phyloP scores from a whole-genome alignment of 1,140 invertebrate species.

The Drosophila bocki region DNA sequence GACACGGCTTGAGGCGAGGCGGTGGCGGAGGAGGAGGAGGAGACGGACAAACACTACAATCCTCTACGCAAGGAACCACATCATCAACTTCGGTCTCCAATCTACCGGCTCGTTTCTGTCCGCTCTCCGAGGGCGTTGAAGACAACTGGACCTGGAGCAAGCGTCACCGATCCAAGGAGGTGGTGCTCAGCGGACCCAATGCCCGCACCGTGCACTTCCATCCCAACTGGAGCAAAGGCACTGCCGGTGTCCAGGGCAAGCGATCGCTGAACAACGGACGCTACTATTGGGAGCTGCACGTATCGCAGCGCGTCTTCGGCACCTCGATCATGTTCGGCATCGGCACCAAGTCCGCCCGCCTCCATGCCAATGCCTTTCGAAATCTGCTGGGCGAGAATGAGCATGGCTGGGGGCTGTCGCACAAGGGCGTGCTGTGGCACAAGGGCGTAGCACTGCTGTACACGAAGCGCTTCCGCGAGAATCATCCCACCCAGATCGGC shows the following conservation, averaged over 20 bases:
- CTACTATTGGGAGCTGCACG: conserved; percentile 90
- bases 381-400: conserved; percentile 90
- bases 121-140: conserved; percentile 85
- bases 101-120: conserved; percentile 30
- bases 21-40: neutral
- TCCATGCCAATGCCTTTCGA: conserved; percentile 89
- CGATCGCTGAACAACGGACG: conserved; percentile 88
- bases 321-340: conserved; percentile 93
- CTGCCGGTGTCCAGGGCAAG: conserved; percentile 89
- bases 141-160: conserved; percentile 90
- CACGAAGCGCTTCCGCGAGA: conserved; percentile 90
- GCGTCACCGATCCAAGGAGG: conserved; percentile 88
- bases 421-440: conserved; percentile 91
- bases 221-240: conserved; percentile 91
- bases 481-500: conserved; percentile 89
- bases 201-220: conserved; percentile 88
- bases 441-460: conserved; percentile 87
- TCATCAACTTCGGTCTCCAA: conserved; percentile 4
- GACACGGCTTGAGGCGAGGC: conserved; percentile 21
- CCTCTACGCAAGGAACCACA: neutral
- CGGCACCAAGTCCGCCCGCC: conserved; percentile 87
- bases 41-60: neutral
- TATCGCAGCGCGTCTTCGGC: conserved; percentile 89
- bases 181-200: conserved; percentile 86
- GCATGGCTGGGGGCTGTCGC: conserved; percentile 90